Percentiles rank a stretch among this genome's conserved stretches.
phyloP scores from a whole-genome alignment of 2,113 vertebrate species.

The Vireo altiloquus region DNA sequence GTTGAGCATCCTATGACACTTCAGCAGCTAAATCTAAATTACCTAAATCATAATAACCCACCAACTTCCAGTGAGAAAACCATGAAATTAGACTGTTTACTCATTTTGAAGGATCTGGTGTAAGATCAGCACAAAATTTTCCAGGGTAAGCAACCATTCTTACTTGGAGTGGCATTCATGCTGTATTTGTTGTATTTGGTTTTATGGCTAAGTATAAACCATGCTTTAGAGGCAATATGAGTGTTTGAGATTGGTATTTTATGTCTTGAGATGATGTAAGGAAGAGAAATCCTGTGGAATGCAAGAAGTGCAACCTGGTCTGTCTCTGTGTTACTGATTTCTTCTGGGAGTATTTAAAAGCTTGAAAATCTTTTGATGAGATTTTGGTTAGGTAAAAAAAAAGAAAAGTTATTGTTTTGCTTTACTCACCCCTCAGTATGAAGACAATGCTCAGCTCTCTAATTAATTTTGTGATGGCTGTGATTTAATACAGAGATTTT shows the following conservation, averaged over 20 bases:
- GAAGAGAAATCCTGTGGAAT: background rate
- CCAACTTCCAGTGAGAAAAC: background rate
- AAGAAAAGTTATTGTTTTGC: background rate
- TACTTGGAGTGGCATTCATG: background rate
- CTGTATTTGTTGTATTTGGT: background rate
- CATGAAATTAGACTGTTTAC: background rate
- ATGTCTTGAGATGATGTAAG: background rate
- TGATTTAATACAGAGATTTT: background rate
- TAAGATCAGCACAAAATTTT: background rate
- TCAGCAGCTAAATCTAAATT: background rate
- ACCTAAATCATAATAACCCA: background rate
- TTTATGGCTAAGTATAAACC: background rate
- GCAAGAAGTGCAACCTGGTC: background rate
- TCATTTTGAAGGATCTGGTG: background rate
- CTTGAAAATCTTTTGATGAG: background rate
- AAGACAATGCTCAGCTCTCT: background rate
- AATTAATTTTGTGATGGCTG: background rate
- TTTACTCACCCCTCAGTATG: background rate
- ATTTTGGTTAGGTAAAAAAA: background rate
- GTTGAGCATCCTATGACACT: background rate
- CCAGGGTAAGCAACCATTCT: background rate
- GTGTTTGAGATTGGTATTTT: background rate
- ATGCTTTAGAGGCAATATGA: fast-evolving
- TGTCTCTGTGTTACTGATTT: background rate
- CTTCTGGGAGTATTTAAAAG: background rate